Percentiles rank a stretch among this genome's conserved stretches.
Evolutionary conservation across 2,113 vertebrate species (phyloP).

Genomic region (Syngnathus scovelli): DNA sequence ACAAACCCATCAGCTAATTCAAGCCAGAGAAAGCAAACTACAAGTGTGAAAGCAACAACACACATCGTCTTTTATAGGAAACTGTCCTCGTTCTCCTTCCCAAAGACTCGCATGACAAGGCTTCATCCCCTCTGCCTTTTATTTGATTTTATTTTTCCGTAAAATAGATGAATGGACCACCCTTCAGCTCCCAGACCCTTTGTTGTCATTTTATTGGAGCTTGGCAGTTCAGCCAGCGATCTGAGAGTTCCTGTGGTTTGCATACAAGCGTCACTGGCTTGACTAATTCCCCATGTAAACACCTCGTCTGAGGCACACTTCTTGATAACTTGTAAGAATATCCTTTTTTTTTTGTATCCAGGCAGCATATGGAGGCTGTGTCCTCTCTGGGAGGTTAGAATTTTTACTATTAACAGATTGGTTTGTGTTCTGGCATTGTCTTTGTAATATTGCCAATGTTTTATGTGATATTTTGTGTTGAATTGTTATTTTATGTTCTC

Average conservation of each 20-base stretch:
- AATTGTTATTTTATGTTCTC: too few species aligned
- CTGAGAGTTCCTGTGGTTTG: slow-evolving; percentile 9
- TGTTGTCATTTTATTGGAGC: slow-evolving; percentile 9
- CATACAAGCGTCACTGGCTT: slow-evolving; percentile 11
- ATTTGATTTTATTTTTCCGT: not conserved
- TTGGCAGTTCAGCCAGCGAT: slow-evolving; percentile 3
- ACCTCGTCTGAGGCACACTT: slow-evolving; percentile 2
- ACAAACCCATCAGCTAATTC: not conserved
- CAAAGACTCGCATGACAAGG: not conserved
- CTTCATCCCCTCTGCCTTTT: not conserved
- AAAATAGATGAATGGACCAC: slow-evolving; percentile 2
- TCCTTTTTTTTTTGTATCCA: slow-evolving; percentile 19
- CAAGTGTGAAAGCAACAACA: not conserved
- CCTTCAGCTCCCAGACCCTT: not conserved
- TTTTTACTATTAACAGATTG: slow-evolving; percentile 11
- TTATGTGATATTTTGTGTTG: too few species aligned
- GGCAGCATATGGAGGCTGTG: slow-evolving; percentile 17
- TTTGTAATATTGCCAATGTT: too few species aligned
- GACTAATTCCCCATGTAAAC: slow-evolving; percentile 16
- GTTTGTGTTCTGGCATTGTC: slow-evolving; percentile 12
- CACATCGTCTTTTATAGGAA: slow-evolving; percentile 24
- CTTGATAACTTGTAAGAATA: slow-evolving; percentile 1
- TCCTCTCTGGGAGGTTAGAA: slow-evolving; percentile 18
- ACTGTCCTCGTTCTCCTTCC: slow-evolving; percentile 13
- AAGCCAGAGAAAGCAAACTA: slow-evolving; percentile 1